These are phyloP conservation scores for Lithophane leautieri DNA, from an alignment of 2,888 invertebrate species.

Conservation along the genomic window DNA sequence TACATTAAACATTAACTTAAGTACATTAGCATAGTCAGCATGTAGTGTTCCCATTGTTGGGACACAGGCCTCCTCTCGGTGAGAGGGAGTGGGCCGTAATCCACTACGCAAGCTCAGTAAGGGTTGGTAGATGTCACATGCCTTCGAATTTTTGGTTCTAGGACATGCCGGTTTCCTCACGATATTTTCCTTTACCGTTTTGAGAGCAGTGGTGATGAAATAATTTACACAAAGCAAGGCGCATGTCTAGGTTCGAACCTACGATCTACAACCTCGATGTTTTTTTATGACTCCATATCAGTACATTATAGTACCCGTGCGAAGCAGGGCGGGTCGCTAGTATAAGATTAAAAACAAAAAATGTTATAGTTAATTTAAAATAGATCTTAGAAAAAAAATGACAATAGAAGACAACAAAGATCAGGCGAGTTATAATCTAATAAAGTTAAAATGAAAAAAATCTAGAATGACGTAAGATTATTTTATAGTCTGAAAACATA, in stretches of 20 bases:
- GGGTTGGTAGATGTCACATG: background rate
- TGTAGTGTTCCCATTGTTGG: background rate
- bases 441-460: slow-evolving; percentile 37
- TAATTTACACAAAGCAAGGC: background rate
- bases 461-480: slow-evolving; percentile 19
- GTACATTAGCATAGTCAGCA: too few relatives aligned
- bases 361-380: background rate
- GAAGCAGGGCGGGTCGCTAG: background rate
- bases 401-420: slow-evolving; percentile 16
- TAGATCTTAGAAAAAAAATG: background rate
- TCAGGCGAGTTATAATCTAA: background rate
- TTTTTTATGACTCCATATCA: background rate
- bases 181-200: background rate
- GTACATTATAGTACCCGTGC: background rate
- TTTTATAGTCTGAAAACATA: background rate
- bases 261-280: background rate
- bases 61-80: background rate
- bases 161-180: background rate
- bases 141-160: background rate
- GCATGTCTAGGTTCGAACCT: background rate
- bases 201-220: background rate
- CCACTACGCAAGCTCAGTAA: background rate
- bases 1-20: too few relatives aligned
- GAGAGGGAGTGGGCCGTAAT: background rate
- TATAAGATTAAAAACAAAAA: background rate